Evolutionary conservation across 1,140 invertebrate genomes (phyloP).

Genomic region (Leptinotarsa texana): DNA sequence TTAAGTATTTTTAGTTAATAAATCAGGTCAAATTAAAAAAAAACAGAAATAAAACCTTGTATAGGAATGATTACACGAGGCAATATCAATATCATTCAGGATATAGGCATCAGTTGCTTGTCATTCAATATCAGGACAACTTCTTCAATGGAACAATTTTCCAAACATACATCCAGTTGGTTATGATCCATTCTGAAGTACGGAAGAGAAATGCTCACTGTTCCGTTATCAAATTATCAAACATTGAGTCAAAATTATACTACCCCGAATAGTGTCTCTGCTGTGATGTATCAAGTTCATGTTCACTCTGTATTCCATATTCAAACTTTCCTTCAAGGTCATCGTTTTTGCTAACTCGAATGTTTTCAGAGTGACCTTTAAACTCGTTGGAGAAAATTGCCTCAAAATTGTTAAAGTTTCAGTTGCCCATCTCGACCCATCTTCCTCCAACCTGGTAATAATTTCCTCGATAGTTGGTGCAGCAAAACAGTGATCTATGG

Average conservation of each 20-base stretch:
- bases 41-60: no score
- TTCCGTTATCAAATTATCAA: neutral
- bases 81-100: no score
- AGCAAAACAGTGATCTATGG: slow-evolving; percentile 84
- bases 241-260: neutral
- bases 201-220: neutral
- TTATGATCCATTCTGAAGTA: neutral
- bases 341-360: slow-evolving; percentile 74
- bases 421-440: slow-evolving; percentile 78
- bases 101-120: no score
- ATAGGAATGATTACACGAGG: no score
- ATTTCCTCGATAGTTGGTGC: slow-evolving; percentile 81
- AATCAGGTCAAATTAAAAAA: no score
- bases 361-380: slow-evolving; percentile 85
- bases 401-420: slow-evolving; percentile 70
- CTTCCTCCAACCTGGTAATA: slow-evolving; percentile 71
- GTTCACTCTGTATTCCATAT: slow-evolving; percentile 89
- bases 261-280: slow-evolving; percentile 90
- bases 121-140: no score
- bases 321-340: slow-evolving; percentile 81
- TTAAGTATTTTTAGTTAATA: no score
- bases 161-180: no score
- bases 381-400: slow-evolving; percentile 90
- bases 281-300: slow-evolving; percentile 68
- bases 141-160: no score